A percentile compares a stretch with the other conserved stretches of the same genome.
These are phyloP conservation scores for Trachymyrmex cornetzi DNA, from an alignment of 1,140 invertebrate species.

Conservation along the genomic window DNA sequence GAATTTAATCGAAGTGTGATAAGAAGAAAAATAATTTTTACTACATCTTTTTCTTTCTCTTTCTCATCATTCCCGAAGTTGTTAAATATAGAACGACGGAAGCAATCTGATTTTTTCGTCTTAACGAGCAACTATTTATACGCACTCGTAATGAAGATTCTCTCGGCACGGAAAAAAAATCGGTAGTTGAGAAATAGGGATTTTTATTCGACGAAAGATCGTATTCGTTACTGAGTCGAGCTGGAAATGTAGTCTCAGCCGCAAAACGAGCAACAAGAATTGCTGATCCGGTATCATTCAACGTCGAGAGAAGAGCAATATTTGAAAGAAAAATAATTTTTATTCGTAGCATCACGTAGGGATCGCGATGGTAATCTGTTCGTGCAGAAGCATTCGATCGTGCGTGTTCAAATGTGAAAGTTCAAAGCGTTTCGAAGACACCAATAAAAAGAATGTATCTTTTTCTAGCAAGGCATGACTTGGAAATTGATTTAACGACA, in stretches of 20 bases:
- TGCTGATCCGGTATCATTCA: constrained; percentile 6
- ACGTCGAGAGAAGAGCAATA: neutral
- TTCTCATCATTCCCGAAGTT: neutral
- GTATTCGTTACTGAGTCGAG: constrained; percentile 8
- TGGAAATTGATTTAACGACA: constrained; percentile 16
- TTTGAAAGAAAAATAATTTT: constrained; percentile 24
- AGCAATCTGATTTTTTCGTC: constrained; percentile 31
- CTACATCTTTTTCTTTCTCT: too few relatives aligned
- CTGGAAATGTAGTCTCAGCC: neutral
- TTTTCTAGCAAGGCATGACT: neutral
- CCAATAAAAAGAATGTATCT: neutral
- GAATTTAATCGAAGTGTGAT: constrained; percentile 19
- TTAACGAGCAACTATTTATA: constrained; percentile 12
- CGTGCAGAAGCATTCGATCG: neutral
- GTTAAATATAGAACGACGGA: constrained; percentile 29
- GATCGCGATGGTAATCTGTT: constrained; percentile 6
- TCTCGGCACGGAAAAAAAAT: neutral
- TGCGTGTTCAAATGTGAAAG: constrained; percentile 23
- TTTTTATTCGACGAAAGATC: constrained; percentile 36
- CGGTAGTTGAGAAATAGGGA: neutral
- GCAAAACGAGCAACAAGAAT: constrained; percentile 13
- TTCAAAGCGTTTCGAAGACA: neutral
- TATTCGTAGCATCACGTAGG: neutral
- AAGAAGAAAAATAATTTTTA: constrained; percentile 23
- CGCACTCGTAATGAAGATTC: constrained; percentile 14